Evolutionary conservation across 2,113 vertebrate genomes (phyloP).

Genomic region (Vulpes ferrilata): DNA sequence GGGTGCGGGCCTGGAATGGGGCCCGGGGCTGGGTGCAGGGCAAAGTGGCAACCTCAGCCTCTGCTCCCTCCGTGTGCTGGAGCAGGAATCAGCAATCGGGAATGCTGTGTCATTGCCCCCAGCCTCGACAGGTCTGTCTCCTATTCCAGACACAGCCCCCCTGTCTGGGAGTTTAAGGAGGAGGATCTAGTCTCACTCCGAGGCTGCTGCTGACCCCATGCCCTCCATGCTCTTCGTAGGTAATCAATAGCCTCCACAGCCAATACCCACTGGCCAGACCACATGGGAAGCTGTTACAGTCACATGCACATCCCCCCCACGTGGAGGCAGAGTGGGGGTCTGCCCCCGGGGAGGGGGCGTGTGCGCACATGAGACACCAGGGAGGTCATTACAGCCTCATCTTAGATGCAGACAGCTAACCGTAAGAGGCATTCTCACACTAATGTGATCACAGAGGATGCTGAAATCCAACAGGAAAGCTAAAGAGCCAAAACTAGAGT

Average conservation of each 20-base stretch:
- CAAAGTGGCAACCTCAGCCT: neutral
- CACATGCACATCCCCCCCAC: neutral
- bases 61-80: neutral
- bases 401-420: conserved; percentile 29
- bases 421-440: neutral
- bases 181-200: neutral
- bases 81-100: neutral
- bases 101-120: too few relatives aligned
- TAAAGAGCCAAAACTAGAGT: neutral
- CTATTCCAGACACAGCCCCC: neutral
- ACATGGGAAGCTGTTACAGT: neutral
- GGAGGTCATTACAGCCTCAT: conserved; percentile 59
- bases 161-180: neutral
- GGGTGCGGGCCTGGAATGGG: neutral
- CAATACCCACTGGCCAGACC: neutral
- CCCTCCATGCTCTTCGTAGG: neutral
- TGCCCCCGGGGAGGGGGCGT: neutral
- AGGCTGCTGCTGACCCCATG: neutral
- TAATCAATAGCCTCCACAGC: neutral
- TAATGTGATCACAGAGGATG: conserved; percentile 25
- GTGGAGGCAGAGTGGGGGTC: neutral
- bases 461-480: conserved; percentile 44
- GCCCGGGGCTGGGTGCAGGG: neutral
- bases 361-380: neutral
- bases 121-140: neutral